Base-by-base conservation (phyloP, 2,888 invertebrate species). In the Seira ritae region DNA sequence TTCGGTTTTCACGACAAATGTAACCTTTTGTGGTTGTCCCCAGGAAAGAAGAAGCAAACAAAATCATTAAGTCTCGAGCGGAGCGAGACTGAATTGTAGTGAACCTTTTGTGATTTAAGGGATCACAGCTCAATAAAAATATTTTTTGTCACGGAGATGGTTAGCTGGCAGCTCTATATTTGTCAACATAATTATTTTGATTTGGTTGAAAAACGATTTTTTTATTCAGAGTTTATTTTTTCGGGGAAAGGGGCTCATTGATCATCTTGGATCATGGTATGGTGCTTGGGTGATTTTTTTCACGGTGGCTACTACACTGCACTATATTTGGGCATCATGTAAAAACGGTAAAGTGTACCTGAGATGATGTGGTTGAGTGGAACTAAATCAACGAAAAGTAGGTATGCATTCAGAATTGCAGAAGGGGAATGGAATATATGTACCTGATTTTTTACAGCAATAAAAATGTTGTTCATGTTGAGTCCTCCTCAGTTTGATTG, bases 61-160 rank as follows among this genome's bases (percentile, higher is more conserved):
- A 80, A 80, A 80, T 80, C 80, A 80, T 80, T 80, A 80, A 80
- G 68, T 62, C 73, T n/a, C n/a, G n/a, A n/a, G n/a, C n/a, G n/a
- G n/a, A n/a, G n/a, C n/a, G n/a, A n/a, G n/a, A n/a, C n/a, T n/a
- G n/a, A n/a, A n/a, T n/a, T n/a, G n/a, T n/a, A n/a, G n/a, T n/a
- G n/a, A n/a, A n/a, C n/a, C n/a, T n/a, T n/a, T n/a, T n/a, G n/a
- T n/a, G n/a, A n/a, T 67, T 42, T 42, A 42, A 42, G 42, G 42
- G 42, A 42, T 42, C 42, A 42, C 4, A 12, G 42, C 42, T 42
- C 12, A 42, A 42, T n/a, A n/a, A n/a, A n/a, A n/a, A n/a, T n/a
- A 19, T 2, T 62, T 3, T 22, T 67, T 24, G 68, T 68, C 31
- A 68, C 31, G 68, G 68, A 37, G 12, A 12, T 42, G 42, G n/a